Base-by-base conservation (phyloP, 2,113 vertebrate genomes). In the Psettodes erumei region DNA sequence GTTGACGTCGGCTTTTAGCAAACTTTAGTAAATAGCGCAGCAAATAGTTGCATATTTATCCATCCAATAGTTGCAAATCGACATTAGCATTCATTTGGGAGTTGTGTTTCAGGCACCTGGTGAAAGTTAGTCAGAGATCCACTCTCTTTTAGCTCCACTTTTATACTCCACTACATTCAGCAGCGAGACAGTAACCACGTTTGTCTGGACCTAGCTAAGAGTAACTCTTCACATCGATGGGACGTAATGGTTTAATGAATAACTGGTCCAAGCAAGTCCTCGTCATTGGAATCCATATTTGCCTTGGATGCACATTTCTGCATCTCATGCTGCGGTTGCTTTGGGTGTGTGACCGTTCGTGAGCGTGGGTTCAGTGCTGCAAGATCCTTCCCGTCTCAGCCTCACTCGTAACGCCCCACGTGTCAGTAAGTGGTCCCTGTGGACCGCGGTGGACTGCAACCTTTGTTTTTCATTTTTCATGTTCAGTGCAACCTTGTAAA, bases 381-480 rank as follows among this genome's bases (percentile, higher is more conserved):
- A 61, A 21, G 10, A 13, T 5, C n/a, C 6, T 6, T 38, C 23
- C 12, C 28, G 19, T 25, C 25, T 37, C 50, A 33, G 21, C 30
- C 61, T 53, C 30, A 11, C n/a, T 53, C 15, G 15, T 42, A 19
- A 40, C 23, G 10, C 3, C 45, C 28, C 15, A 21, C 19, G 2
- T 10, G 38, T 55, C 6, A 18, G 5, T 67, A 37, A 50, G 15
- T 40, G 53, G 11, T 45, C 30, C 21, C 42, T 25, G 63, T 42
- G 30, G 40, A 38, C n/a, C n/a, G n/a, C n/a, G n/a, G n/a, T n/a
- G n/a, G n/a, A n/a, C n/a, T n/a, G n/a, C n/a, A n/a, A n/a, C n/a
- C n/a, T n/a, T n/a, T n/a, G n/a, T n/a, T n/a, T n/a, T n/a, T 81
- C 12, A 59, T 59, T 69, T 81, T 55, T 62, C 21, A 76, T 48